Evolutionary conservation across 2,888 invertebrate species (phyloP).

Genomic region (Microctonus aethiopoides): DNA sequence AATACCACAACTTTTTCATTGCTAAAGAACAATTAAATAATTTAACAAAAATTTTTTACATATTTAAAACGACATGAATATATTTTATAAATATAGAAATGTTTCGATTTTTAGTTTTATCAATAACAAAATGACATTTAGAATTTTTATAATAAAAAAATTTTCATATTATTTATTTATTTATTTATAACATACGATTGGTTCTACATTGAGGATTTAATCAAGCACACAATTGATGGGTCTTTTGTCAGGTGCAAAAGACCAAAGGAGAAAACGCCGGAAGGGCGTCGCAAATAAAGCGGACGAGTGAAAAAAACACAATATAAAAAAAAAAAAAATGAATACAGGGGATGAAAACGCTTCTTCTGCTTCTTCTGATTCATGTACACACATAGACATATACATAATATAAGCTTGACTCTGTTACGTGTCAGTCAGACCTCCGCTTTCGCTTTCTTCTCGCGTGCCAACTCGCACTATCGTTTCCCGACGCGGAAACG

Average conservation of each 20-base stretch:
- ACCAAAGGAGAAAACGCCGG: background rate
- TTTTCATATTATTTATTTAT: background rate
- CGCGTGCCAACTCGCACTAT: slow-evolving; percentile 43
- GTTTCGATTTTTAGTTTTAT: too few species aligned
- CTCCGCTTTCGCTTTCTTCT: slow-evolving; percentile 52
- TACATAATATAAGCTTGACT: slow-evolving; percentile 25
- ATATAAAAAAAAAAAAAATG: too few species aligned
- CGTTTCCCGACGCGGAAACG: slow-evolving; percentile 41
- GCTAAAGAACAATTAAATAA: too few species aligned
- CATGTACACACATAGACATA: background rate
- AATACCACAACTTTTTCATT: too few species aligned
- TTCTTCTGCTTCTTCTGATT: background rate
- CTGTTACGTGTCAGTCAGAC: slow-evolving; percentile 43
- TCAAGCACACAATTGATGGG: background rate
- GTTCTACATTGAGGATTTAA: background rate
- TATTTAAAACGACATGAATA: too few species aligned
- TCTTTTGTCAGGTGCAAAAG: slow-evolving; percentile 15
- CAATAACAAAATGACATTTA: too few species aligned
- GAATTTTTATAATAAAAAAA: too few species aligned
- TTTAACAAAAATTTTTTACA: too few species aligned
- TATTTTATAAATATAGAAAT: too few species aligned
- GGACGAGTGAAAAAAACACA: too few species aligned
- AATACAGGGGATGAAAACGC: background rate
- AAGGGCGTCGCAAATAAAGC: background rate
- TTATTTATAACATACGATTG: background rate